A percentile compares a stretch with the other conserved stretches of the same genome.
These are phyloP conservation scores for Hypena proboscidalis DNA, from an alignment of 2,888 invertebrate species.

Conservation along the genomic window DNA sequence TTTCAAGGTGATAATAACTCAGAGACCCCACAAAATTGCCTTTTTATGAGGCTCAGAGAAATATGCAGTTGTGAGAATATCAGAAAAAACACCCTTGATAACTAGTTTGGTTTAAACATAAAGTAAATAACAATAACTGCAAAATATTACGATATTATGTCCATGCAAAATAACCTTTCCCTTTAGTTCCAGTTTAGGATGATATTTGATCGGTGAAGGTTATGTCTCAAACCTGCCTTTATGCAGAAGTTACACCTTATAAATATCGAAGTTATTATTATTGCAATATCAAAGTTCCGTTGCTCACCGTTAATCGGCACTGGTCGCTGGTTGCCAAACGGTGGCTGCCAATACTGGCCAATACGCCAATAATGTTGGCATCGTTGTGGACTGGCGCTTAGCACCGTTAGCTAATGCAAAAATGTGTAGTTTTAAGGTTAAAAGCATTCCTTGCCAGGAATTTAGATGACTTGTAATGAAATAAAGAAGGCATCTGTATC, in stretches of 20 bases:
- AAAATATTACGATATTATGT: too few species aligned
- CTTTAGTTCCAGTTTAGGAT: too few species aligned
- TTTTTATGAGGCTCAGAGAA: too few species aligned
- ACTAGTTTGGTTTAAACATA: too few species aligned
- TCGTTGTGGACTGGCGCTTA: slow-evolving; percentile 12
- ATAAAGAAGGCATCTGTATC: too few species aligned
- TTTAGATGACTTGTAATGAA: too few species aligned
- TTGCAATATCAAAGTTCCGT: slow-evolving; percentile 48
- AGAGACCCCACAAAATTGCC: too few species aligned
- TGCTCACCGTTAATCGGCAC: slow-evolving; percentile 40
- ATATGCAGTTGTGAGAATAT: too few species aligned
- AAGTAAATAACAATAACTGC: too few species aligned
- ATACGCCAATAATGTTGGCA: not conserved
- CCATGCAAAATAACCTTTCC: too few species aligned
- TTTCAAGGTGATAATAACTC: too few species aligned
- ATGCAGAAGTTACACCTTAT: slow-evolving; percentile 37
- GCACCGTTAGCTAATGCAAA: slow-evolving; percentile 34
- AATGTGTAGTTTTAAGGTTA: slow-evolving; percentile 32
- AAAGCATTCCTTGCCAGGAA: slow-evolving; percentile 19
- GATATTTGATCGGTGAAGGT: slow-evolving; percentile 10
- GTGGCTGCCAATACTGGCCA: slow-evolving; percentile 21
- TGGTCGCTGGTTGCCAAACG: slow-evolving; percentile 6
- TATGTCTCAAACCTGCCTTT: slow-evolving; percentile 16
- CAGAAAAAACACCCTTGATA: too few species aligned
- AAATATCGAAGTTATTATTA: slow-evolving; percentile 41